These are phyloP conservation scores for Centruroides vittatus DNA, from an alignment of 1,140 invertebrate species.

Conservation along the genomic window DNA sequence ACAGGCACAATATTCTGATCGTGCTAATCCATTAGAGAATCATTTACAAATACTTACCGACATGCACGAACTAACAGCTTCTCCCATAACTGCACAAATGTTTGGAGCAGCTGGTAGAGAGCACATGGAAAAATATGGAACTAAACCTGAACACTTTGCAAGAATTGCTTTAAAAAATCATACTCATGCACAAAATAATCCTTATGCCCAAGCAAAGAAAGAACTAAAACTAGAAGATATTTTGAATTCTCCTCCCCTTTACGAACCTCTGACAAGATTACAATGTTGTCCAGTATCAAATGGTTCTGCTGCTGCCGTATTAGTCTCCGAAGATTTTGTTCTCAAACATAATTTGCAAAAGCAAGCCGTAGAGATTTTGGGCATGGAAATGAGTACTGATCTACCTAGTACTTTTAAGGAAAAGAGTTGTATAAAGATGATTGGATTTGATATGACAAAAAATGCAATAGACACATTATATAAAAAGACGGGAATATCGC, in stretches of 20 bases:
- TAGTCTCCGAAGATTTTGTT: constrained; percentile 86
- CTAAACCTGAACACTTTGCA: constrained; percentile 80
- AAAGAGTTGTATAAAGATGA: constrained; percentile 74
- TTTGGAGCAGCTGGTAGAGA: constrained; percentile 94
- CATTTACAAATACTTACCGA: constrained; percentile 56
- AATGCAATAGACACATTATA: constrained; percentile 67
- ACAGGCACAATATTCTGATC: constrained; percentile 59
- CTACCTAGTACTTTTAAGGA: constrained; percentile 66
- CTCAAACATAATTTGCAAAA: constrained; percentile 58
- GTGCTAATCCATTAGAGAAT: constrained; percentile 85
- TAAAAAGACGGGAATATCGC: constrained; percentile 53
- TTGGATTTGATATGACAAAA: constrained; percentile 91
- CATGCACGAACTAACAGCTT: constrained; percentile 46
- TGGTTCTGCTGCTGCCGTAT: constrained; percentile 77
- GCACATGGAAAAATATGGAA: constrained; percentile 95
- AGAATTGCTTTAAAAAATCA: constrained; percentile 98
- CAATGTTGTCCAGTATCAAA: constrained; percentile 97
- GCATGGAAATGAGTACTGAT: constrained; percentile 93
- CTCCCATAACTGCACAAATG: constrained; percentile 80
- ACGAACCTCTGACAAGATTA: constrained; percentile 80
- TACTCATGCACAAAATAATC: constrained; percentile 90
- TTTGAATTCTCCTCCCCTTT: constrained; percentile 54
- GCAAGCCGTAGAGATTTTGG: constrained; percentile 82
- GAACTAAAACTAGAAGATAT: constrained; percentile 83
- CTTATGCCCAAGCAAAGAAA: constrained; percentile 82